Evolutionary conservation across 2,888 invertebrate species (phyloP), one percentile per base, ranked within the genome.

Genomic region (Diabrotica balteata): DNA sequence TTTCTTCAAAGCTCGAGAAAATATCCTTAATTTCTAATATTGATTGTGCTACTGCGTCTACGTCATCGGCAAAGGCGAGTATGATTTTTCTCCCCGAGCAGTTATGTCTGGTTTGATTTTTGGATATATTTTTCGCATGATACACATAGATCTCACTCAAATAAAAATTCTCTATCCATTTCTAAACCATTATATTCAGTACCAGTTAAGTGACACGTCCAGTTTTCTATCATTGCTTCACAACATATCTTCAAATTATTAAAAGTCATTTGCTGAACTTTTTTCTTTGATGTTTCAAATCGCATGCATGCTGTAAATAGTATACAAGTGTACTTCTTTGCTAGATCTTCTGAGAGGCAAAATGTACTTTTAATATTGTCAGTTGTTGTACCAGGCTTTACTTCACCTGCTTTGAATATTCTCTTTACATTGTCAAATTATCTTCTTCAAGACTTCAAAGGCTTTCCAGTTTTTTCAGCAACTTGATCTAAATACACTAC

Each of bases 341-440:
- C 95, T 47, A 97, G 86, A 32, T 92, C 91, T 69, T 93, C 93
- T 0, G 94, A 90, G 22, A 97, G 86, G 46, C 94, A 87, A 83
- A 96, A 98, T 32, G 91, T 88, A 70, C 88, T 90, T 65, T 91
- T 89, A 49, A 98, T 95, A 80, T 97, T 97, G 64, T 91, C 88
- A 8, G 93, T 90, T 1, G 97, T 87, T 50, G 92, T 92, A 0
- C 97, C 97, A 0, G 93, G 92, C 86, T 96, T 87, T 80, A 97
- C 97, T 82, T 98, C 97, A 0, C 97, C 95, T 0, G 90, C 88
- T 82, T 96, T 96, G 81, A 94, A 97, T 54, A 98, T 93, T 63
- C 96, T 86, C 73, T 97, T 95, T 0, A 97, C 92, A 82, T 98
- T 98, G 84, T 97, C 97, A 85, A 96, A 98, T 86, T 97, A 94